Evolutionary conservation across 2,113 vertebrate genomes (phyloP), one percentile per base, ranked within the genome.

Genomic region (Serranochromis macrocephalus): DNA sequence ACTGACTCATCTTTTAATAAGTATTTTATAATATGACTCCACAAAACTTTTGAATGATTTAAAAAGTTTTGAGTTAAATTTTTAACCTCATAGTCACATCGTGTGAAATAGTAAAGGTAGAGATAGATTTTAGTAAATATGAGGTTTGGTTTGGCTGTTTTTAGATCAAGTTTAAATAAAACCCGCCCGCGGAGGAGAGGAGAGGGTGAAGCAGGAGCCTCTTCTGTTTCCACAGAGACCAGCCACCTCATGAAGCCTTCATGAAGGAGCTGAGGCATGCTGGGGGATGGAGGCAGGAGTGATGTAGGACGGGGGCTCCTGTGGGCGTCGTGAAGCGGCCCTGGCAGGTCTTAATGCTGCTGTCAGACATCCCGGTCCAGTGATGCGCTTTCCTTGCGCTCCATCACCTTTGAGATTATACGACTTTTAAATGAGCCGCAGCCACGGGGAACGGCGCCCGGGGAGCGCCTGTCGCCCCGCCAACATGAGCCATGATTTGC

Each of bases 271-370:
- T 68, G 83, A 85, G 4, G 83, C 84, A 81, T 89, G 88, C 75
- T 87, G 87, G 84, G 86, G 36, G 81, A 84, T 45, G 80, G 21
- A 11, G 63, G n/a, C 49, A 38, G 2, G 51, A 38, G 51, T 38
- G 49, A 53, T 79, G 21, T 10, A 26, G 40, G 40, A 26, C 29
- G 87, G 81, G 89, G 68, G 51, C 36, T 75, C 79, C 24, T 81
- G 86, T 85, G 87, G 90, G 90, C 31, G n/a, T 82, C 33, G 49
- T 82, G 93, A 92, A 91, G 84, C 3, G 17, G 87, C 58, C 88
- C 85, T 94, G 95, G 91, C 94, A 95, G 92, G 55, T 89, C 93
- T 92, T 96, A 95, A 95, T 95, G 90, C 92, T 95, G 94, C 95
- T 95, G 95, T 96, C 95, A 96, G 86, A 51, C 66, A 31, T 85